Evolutionary conservation across 2,888 invertebrate species (phyloP).

Genomic region (Sesia apiformis): DNA sequence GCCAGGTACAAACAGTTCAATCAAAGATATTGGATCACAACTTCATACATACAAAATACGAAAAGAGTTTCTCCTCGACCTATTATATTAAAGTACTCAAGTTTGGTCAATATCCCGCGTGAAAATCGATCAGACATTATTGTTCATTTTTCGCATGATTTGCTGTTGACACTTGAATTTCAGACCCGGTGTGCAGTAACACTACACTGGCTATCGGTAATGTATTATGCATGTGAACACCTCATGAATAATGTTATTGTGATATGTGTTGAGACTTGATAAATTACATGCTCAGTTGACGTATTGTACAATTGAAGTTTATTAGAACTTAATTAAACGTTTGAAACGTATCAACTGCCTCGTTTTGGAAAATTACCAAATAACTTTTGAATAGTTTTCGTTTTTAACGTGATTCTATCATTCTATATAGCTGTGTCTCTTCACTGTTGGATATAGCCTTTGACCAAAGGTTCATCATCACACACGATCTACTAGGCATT

Average conservation of each 20-base stretch:
- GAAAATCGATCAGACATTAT: too few species aligned
- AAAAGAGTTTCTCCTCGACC: too few species aligned
- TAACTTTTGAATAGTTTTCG: neutral
- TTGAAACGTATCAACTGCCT: neutral
- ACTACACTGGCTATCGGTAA: neutral
- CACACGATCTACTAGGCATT: too few species aligned
- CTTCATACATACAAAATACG: too few species aligned
- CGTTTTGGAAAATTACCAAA: too few species aligned
- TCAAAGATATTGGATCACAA: too few species aligned
- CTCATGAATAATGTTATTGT: neutral
- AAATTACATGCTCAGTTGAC: neutral
- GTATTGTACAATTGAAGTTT: neutral
- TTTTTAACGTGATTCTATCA: neutral
- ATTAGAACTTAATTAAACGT: neutral
- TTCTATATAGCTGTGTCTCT: too few species aligned
- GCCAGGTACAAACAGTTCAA: too few species aligned
- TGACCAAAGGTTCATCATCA: too few species aligned
- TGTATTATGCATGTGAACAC: neutral
- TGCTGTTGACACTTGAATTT: neutral
- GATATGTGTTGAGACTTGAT: neutral
- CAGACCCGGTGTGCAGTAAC: neutral
- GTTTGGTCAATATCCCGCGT: too few species aligned
- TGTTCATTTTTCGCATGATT: neutral
- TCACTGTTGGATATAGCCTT: too few species aligned
- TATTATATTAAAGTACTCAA: too few species aligned